These are phyloP conservation scores for Campoplex nolae DNA, from an alignment of 2,888 invertebrate genomes.

Conservation along the genomic window DNA sequence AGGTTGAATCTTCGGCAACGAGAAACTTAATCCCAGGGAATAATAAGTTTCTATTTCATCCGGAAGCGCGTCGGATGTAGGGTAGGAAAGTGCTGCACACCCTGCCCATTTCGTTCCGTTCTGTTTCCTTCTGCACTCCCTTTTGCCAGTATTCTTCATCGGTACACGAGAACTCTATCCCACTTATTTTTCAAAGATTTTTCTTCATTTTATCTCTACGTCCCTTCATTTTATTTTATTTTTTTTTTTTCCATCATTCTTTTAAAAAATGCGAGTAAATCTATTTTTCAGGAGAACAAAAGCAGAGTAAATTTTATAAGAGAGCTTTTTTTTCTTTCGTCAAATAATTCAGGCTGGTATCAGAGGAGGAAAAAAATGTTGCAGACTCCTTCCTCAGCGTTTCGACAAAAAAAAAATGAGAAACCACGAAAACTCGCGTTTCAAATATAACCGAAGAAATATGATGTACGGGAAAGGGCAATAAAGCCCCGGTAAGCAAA, in stretches of 20 bases:
- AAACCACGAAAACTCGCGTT: slow-evolving; percentile 26
- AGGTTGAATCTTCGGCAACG: slow-evolving; percentile 30
- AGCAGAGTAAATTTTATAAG: neutral
- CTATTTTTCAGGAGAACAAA: neutral
- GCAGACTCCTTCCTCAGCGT: neutral
- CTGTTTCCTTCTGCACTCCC: slow-evolving; percentile 41
- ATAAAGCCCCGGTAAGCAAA: slow-evolving; percentile 38
- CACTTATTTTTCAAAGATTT: slow-evolving; percentile 12
- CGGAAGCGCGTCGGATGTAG: neutral
- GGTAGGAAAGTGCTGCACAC: neutral
- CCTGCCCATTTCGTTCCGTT: slow-evolving; percentile 55
- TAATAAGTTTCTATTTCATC: slow-evolving; percentile 68
- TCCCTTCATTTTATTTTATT: neutral
- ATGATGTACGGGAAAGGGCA: slow-evolving; percentile 16
- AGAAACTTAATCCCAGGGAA: slow-evolving; percentile 61
- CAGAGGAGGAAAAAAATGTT: neutral
- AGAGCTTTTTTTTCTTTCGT: neutral
- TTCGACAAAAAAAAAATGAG: neutral
- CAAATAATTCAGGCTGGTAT: neutral
- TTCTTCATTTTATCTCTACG: neutral
- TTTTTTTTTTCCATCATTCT: slow-evolving; percentile 6
- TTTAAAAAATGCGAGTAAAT: neutral
- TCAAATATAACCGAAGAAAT: slow-evolving; percentile 4
- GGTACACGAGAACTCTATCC: slow-evolving; percentile 1
- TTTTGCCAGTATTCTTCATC: slow-evolving; percentile 21